Percentiles rank a stretch among this genome's conserved stretches.
These are phyloP conservation scores for Akabosia matsudoensis DNA, from an alignment of 1,140 invertebrate species.

Conservation along the genomic window DNA sequence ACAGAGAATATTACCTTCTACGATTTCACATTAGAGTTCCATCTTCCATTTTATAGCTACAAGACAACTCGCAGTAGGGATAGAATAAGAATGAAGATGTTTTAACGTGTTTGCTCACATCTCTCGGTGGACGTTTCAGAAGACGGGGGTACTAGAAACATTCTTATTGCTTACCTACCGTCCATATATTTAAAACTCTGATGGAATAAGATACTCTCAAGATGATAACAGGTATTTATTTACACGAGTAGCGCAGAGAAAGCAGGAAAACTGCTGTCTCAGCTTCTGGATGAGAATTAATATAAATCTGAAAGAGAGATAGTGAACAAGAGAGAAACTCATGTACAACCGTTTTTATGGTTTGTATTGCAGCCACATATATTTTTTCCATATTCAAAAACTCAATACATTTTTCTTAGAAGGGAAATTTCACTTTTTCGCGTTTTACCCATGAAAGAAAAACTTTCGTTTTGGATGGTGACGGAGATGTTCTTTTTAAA, in stretches of 20 bases:
- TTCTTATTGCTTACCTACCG: no score
- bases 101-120: background rate
- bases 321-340: no score
- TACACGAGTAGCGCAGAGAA: background rate
- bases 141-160: no score
- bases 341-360: no score
- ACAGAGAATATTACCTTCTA: background rate
- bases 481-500: background rate
- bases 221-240: background rate
- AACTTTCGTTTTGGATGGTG: background rate
- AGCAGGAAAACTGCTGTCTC: background rate
- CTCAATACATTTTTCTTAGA: background rate
- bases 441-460: background rate
- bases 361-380: no score
- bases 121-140: no score
- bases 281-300: background rate
- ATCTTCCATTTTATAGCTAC: background rate
- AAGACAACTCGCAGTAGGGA: background rate
- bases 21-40: background rate
- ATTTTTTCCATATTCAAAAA: background rate
- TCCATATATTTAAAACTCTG: no score
- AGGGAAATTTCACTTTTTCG: background rate
- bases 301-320: background rate
- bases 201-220: no score
- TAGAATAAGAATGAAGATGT: background rate